Conservation (phyloP, 2,797 vertebrate species). For the Phalloptychus januarius region DNA sequence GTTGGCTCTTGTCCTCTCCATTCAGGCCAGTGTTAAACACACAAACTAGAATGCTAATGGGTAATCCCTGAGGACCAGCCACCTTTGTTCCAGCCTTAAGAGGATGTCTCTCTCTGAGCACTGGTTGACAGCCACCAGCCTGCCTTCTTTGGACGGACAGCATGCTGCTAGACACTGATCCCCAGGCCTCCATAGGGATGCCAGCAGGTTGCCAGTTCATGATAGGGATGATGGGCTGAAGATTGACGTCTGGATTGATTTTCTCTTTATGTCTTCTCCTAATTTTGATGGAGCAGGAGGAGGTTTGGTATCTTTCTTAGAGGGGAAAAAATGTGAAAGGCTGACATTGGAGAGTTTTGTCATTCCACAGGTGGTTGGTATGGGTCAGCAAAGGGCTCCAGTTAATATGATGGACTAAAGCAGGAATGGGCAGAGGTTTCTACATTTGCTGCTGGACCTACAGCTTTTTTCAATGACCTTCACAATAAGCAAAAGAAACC, state of each 20-base stretch:
- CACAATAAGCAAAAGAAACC: conserved; percentile 38
- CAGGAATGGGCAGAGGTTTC: conserved; percentile 39
- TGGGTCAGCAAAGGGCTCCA: conserved; percentile 61
- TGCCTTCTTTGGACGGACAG: conserved; percentile 70
- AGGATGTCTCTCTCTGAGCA: conserved; percentile 79
- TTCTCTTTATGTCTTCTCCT: conserved; percentile 51
- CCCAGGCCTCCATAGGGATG: conserved; percentile 58
- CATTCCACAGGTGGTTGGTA: conserved; percentile 72
- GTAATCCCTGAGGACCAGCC: conserved; percentile 79
- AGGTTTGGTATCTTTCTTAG: conserved; percentile 46
- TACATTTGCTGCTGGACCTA: conserved; percentile 37
- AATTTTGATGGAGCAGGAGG: conserved; percentile 49
- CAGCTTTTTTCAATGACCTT: conserved; percentile 23
- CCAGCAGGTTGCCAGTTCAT: conserved; percentile 71
- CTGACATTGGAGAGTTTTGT: conserved; percentile 55
- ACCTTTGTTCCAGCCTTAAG: conserved; percentile 76
- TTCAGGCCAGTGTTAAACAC: conserved; percentile 81
- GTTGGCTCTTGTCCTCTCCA: conserved; percentile 77
- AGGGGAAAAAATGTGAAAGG: conserved; percentile 57
- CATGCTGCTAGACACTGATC: conserved; percentile 73
- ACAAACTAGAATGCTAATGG: conserved; percentile 82
- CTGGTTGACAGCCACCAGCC: conserved; percentile 78
- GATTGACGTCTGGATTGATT: conserved; percentile 63
- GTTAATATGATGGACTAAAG: conserved; percentile 61
- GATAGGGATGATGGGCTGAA: conserved; percentile 66